Percentiles rank a stretch among this genome's conserved stretches.
phyloP scores from a whole-genome alignment of 2,797 vertebrate species.

The Distichodus sexfasciatus region DNA sequence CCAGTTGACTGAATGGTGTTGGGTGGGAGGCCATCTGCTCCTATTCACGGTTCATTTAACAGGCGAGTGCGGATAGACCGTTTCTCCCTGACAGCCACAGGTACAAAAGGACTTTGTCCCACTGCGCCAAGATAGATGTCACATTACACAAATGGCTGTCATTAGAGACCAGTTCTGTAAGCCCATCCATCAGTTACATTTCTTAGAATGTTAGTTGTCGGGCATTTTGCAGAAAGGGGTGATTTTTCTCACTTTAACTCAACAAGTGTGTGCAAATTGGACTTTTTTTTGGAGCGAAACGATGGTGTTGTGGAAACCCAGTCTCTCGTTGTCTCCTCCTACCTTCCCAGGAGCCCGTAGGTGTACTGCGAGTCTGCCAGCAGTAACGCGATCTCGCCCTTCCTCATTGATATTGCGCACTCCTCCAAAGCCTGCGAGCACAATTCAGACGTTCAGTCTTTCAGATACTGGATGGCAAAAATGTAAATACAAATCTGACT shows the following conservation, averaged over 20 bases:
- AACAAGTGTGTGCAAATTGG: neutral
- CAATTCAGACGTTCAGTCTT: conserved; percentile 1
- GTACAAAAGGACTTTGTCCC: conserved; percentile 58
- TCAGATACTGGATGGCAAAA: neutral
- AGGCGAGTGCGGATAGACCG: conserved; percentile 55
- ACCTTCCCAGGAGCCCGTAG: conserved; percentile 82
- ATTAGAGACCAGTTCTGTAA: conserved; percentile 29
- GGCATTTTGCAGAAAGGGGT: neutral
- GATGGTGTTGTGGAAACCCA: neutral
- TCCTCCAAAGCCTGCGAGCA: conserved; percentile 78
- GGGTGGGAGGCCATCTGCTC: conserved; percentile 75
- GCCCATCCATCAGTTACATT: neutral
- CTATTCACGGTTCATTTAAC: conserved; percentile 75
- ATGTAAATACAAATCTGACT: no score
- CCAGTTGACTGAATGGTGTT: conserved; percentile 29
- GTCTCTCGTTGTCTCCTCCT: conserved; percentile 36
- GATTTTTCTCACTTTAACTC: neutral
- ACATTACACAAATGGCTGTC: conserved; percentile 26
- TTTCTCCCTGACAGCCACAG: conserved; percentile 69
- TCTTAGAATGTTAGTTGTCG: neutral
- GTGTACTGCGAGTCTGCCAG: conserved; percentile 79
- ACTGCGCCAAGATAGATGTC: conserved; percentile 43
- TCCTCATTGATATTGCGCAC: conserved; percentile 77
- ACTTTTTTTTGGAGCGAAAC: neutral
- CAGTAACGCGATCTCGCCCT: conserved; percentile 76